These are phyloP conservation scores for Archilochus colubris DNA, from an alignment of 2,113 vertebrate genomes.

Conservation along the genomic window DNA sequence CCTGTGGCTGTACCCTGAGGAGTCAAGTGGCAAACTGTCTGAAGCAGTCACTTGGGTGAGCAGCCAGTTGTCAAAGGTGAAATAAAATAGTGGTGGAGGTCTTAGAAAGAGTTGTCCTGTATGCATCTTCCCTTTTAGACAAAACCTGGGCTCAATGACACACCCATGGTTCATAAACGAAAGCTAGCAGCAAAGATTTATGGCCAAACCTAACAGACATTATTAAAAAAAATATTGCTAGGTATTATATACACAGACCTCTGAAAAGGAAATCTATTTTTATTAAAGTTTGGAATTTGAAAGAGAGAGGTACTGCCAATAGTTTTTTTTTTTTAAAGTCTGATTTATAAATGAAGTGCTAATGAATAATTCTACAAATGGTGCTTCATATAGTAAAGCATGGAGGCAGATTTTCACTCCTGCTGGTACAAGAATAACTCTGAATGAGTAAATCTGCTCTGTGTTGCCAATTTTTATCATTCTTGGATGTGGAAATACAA, in stretches of 20 bases:
- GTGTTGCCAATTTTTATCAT: slow-evolving; percentile 26
- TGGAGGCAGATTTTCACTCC: slow-evolving; percentile 53
- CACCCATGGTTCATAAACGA: neutral
- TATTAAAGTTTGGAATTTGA: slow-evolving; percentile 39
- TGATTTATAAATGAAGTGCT: slow-evolving; percentile 68
- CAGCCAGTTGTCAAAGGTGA: neutral
- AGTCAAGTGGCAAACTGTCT: neutral
- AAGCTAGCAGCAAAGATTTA: neutral
- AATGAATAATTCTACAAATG: slow-evolving; percentile 69
- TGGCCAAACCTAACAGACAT: neutral
- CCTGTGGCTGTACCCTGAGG: too few species aligned
- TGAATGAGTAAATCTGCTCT: slow-evolving; percentile 52
- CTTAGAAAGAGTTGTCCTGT: neutral
- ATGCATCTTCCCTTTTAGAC: neutral
- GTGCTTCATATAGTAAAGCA: slow-evolving; percentile 46
- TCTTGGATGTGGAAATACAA: slow-evolving; percentile 27
- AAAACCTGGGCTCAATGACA: neutral
- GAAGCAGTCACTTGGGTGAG: neutral
- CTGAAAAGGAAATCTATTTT: slow-evolving; percentile 26
- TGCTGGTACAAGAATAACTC: slow-evolving; percentile 64
- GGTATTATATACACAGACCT: neutral
- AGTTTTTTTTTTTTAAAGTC: slow-evolving; percentile 17
- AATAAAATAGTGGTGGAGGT: neutral
- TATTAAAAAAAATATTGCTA: neutral
- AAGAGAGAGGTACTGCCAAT: slow-evolving; percentile 39